phyloP scores from a whole-genome alignment of 2,113 vertebrate species.

The Aspidoscelis tigris region DNA sequence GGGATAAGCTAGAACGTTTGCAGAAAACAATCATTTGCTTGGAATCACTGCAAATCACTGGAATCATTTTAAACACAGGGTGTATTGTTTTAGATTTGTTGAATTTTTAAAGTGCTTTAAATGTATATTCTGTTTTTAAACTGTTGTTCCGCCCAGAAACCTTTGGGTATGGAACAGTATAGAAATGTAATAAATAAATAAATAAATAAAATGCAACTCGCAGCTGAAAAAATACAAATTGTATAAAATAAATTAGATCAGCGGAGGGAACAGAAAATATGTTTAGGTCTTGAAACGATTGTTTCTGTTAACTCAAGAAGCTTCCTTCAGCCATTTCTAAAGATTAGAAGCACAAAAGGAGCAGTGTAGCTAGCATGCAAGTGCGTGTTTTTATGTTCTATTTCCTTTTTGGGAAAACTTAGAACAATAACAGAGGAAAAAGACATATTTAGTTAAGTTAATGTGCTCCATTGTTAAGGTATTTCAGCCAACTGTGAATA shows the following conservation, averaged over 20 bases:
- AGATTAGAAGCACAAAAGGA: neutral
- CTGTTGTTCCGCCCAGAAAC: too few relatives aligned
- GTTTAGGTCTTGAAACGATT: neutral
- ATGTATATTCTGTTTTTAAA: too few relatives aligned
- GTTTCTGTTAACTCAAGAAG: neutral
- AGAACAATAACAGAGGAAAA: constrained; percentile 31
- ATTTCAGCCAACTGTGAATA: constrained; percentile 56
- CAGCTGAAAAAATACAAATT: neutral
- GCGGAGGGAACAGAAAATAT: neutral
- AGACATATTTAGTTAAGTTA: constrained; percentile 42
- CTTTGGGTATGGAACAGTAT: too few relatives aligned
- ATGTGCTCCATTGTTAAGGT: constrained; percentile 36
- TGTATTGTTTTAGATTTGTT: neutral
- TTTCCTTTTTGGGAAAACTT: neutral
- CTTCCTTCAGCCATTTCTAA: neutral
- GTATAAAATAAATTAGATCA: neutral
- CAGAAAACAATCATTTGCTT: neutral
- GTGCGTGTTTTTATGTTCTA: neutral
- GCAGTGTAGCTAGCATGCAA: neutral
- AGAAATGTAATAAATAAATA: too few relatives aligned
- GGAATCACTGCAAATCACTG: neutral
- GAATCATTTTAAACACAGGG: too few relatives aligned
- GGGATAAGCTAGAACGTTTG: neutral
- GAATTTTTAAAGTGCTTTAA: too few relatives aligned
- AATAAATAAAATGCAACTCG: neutral